Evolutionary conservation across 2,113 vertebrate species (phyloP).

Genomic region (Mobula birostris): DNA sequence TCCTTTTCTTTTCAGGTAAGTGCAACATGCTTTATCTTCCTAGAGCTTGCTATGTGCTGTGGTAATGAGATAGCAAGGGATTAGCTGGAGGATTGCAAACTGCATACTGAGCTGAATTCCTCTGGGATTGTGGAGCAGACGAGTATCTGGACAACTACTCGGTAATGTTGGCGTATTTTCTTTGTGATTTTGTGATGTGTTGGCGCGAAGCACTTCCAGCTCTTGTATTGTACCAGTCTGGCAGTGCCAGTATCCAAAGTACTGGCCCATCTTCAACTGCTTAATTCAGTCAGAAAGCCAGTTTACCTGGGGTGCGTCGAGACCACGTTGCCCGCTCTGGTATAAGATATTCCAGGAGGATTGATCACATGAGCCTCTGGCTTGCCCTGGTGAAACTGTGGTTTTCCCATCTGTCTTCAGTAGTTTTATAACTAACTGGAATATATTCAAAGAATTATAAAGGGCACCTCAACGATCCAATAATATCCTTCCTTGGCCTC

Average conservation of each 20-base stretch:
- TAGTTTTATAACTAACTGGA: not conserved
- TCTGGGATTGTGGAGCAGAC: not conserved
- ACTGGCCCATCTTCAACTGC: not conserved
- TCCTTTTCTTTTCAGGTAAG: conserved; percentile 22
- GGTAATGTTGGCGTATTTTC: conserved; percentile 16
- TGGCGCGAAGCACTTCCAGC: not conserved
- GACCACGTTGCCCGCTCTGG: not conserved
- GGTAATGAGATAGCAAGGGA: conserved; percentile 25
- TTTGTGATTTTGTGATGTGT: not conserved
- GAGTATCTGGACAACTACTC: not conserved
- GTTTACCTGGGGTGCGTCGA: not conserved
- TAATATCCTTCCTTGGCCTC: not conserved
- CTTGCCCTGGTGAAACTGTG: not conserved
- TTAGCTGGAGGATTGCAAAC: not conserved
- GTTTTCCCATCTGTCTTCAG: not conserved
- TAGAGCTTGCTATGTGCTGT: not conserved
- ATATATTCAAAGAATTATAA: not conserved
- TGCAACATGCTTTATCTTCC: not conserved
- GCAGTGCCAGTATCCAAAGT: not conserved
- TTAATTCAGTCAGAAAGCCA: not conserved
- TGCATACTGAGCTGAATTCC: not conserved
- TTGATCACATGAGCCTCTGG: not conserved
- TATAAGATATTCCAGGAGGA: not conserved
- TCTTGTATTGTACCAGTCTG: not conserved
- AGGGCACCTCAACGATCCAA: not conserved